A percentile compares a stretch with the other conserved stretches of the same genome.
Conservation (phyloP, 2,113 vertebrate species). For the Alces alces region DNA sequence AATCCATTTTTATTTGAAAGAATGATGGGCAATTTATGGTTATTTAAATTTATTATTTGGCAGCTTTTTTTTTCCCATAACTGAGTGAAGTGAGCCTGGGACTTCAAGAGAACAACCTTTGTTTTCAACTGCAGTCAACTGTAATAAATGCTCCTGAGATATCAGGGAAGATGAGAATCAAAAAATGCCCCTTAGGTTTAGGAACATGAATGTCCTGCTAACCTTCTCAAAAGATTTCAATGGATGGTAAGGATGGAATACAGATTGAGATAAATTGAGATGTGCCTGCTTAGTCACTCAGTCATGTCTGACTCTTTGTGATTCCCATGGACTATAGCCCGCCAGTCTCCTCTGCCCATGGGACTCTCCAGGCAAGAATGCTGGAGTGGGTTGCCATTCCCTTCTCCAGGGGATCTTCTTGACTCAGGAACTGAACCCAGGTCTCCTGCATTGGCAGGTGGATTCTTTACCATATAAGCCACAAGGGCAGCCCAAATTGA, state of each 20-base stretch:
- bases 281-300: background rate
- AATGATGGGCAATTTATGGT: background rate
- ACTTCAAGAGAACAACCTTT: conserved; percentile 10
- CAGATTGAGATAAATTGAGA: background rate
- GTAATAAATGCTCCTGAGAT: background rate
- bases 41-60: background rate
- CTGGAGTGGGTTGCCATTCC: background rate
- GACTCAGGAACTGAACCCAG: background rate
- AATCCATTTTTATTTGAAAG: background rate
- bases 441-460: background rate
- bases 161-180: background rate
- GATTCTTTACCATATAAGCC: background rate
- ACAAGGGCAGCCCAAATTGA: background rate
- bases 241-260: background rate
- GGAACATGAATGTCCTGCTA: background rate
- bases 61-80: background rate
- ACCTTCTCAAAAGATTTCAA: background rate
- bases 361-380: background rate
- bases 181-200: background rate
- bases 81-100: background rate
- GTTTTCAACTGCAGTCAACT: background rate
- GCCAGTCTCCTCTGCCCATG: background rate
- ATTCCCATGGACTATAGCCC: background rate
- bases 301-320: background rate
- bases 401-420: background rate